Evolutionary conservation across 2,113 vertebrate genomes (phyloP), one percentile per base, ranked within the genome.

Genomic region (Cariama cristata): DNA sequence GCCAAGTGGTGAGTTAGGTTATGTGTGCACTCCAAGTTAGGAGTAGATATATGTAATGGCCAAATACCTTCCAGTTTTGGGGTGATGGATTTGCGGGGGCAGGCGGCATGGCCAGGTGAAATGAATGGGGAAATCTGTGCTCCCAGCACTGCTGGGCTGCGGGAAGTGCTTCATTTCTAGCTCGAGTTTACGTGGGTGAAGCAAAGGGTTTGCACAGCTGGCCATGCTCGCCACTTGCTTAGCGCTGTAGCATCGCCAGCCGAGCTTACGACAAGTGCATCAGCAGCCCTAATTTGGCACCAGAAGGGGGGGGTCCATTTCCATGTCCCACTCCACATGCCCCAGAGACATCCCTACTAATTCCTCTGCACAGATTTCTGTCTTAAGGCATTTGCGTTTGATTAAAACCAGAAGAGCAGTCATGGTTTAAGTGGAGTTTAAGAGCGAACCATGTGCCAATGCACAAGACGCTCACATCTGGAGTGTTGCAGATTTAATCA

Each of bases 341-440:
- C 88, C 69, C 52, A 32, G 89, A 93, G 91, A 94, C 97, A 97
- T 87, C 91, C 83, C 72, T 53, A 20, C 88, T 98, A 98, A 97
- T 98, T 98, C 96, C 97, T 91, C 47, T 14, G 81, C 94, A 80
- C 75, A 96, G 96, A 94, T 97, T 97, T 97, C 92, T 95, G 95
- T 95, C 97, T 97, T 95, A 96, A 98, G 94, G 91, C 91, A 81
- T 95, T 94, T 96, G 89, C 59, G 95, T 97, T 97, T 98, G 97
- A 98, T 97, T 98, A 97, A 97, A 97, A 89, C 83, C 95, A 97
- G 96, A 98, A 98, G 97, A 98, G 97, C 97, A 98, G 96, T 98
- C 96, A 93, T 0, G 62, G 92, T 95, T 97, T 97, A 98, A 97
- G 95, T 62, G 88, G 95, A 96, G 92, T 95, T 93, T 93, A 97